Evolutionary conservation across 2,113 vertebrate genomes (phyloP).

Genomic region (Stegostoma tigrinum): DNA sequence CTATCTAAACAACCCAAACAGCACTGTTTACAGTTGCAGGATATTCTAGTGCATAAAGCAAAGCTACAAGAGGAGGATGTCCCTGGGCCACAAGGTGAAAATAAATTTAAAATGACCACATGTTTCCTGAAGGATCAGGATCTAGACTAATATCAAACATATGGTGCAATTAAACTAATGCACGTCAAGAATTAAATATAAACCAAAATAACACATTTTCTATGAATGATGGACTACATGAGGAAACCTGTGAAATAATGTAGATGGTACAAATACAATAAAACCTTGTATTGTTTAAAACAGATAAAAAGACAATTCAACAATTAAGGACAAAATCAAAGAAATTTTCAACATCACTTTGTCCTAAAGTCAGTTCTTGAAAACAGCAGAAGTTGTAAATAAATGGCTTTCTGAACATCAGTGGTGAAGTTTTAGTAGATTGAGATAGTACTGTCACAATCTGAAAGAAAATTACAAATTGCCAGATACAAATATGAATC

Average conservation of each 20-base stretch:
- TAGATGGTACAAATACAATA: not conserved
- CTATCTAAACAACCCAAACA: too few species aligned
- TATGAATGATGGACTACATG: not conserved
- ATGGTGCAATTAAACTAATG: not conserved
- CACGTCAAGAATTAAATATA: not conserved
- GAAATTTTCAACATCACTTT: not conserved
- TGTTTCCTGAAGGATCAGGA: conserved; percentile 22
- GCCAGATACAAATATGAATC: not conserved
- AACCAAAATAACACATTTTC: not conserved
- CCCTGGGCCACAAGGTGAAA: not conserved
- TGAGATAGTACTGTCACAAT: not conserved
- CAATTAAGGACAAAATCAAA: not conserved
- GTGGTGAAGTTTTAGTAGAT: not conserved
- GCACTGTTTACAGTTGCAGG: not conserved
- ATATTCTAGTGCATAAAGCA: not conserved
- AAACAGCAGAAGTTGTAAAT: not conserved
- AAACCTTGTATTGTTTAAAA: not conserved
- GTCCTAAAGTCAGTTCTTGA: not conserved
- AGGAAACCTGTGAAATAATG: not conserved
- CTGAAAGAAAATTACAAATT: not conserved
- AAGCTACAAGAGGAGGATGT: not conserved
- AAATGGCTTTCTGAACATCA: not conserved
- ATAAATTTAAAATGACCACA: conserved; percentile 30
- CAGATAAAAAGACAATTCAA: not conserved
- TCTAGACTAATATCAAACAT: not conserved